A percentile compares a stretch with the other conserved stretches of the same genome.
Conservation (phyloP, 1,140 invertebrate species). For the Mamestra configurata region DNA sequence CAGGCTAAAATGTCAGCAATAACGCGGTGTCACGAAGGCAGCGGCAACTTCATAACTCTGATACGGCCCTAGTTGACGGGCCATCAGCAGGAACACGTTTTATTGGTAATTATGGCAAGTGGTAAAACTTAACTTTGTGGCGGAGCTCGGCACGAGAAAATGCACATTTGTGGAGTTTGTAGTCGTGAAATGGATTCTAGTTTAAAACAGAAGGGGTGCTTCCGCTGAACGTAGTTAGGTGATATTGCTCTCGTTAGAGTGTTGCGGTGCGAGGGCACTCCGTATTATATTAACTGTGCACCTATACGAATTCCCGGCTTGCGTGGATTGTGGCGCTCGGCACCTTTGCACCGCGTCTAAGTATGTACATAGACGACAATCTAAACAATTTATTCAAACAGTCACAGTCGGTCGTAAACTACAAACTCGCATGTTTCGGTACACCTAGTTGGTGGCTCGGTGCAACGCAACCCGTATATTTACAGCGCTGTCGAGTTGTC, state of each 20-base stretch:
- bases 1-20: conserved; percentile 79
- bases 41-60: conserved; percentile 78
- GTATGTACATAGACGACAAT: conserved; percentile 63
- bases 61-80: conserved; percentile 71
- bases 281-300: conserved; percentile 71
- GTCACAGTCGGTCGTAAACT: conserved; percentile 64
- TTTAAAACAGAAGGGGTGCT: conserved; percentile 82
- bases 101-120: conserved; percentile 83
- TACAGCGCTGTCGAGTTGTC: conserved; percentile 78
- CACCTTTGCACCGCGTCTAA: conserved; percentile 58
- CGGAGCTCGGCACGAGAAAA: conserved; percentile 70
- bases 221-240: conserved; percentile 78
- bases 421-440: conserved; percentile 75
- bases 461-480: conserved; percentile 75
- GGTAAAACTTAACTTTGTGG: conserved; percentile 80
- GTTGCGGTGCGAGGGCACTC: conserved; percentile 68
- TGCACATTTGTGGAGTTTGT: conserved; percentile 80
- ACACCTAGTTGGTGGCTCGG: conserved; percentile 60
- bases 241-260: conserved; percentile 82
- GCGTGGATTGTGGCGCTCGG: conserved; percentile 67
- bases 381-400: conserved; percentile 76
- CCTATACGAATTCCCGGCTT: conserved; percentile 71
- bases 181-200: conserved; percentile 81
- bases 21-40: conserved; percentile 72
- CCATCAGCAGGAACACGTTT: conserved; percentile 73